Conservation (phyloP, 2,113 vertebrate genomes). For the Myxocyprinus asiaticus region DNA sequence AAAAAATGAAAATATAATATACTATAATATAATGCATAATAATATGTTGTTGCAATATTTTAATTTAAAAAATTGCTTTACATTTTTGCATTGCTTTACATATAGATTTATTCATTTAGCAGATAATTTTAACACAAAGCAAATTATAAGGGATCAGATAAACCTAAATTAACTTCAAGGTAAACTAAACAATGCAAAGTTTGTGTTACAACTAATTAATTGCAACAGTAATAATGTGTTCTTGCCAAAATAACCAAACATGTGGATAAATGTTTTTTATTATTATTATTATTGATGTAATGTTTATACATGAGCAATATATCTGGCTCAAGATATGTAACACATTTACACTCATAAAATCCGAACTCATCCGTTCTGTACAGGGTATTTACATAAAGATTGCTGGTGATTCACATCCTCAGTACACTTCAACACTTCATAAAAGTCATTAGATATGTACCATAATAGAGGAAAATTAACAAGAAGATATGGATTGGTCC, state of each 20-base stretch:
- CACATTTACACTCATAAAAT: constrained; percentile 30
- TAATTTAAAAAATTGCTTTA: no score
- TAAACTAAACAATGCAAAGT: no score
- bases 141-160: no score
- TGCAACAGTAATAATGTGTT: background rate
- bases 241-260: no score
- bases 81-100: no score
- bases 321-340: constrained; percentile 12
- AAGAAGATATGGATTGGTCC: background rate
- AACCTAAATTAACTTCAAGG: no score
- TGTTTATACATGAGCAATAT: constrained; percentile 21
- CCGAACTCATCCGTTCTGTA: constrained; percentile 28
- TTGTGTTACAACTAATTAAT: background rate
- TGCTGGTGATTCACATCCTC: background rate
- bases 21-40: no score
- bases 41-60: no score
- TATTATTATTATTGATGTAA: background rate
- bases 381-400: constrained; percentile 40
- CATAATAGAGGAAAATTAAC: background rate
- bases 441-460: background rate
- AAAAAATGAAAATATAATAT: no score
- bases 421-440: background rate
- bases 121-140: no score
- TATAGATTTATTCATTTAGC: no score
- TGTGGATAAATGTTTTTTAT: background rate